These are phyloP conservation scores for Tromatobia lineatoria DNA, from an alignment of 2,888 invertebrate genomes.

Conservation along the genomic window DNA sequence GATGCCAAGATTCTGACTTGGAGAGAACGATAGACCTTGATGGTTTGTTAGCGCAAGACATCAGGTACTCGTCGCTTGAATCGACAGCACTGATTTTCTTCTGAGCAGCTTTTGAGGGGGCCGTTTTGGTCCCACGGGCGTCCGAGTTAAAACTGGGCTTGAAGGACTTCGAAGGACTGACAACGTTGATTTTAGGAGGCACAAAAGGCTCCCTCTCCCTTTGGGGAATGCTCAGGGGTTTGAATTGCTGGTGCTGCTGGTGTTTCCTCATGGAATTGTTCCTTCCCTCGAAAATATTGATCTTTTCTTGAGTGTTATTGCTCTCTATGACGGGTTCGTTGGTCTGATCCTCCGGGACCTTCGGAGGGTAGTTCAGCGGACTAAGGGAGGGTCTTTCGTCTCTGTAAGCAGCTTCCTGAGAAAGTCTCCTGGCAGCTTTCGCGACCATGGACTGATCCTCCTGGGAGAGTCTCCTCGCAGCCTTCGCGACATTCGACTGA, in stretches of 20 bases:
- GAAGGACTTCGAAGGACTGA: slow-evolving; percentile 71
- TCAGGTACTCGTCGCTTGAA: slow-evolving; percentile 83
- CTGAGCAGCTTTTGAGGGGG: background rate
- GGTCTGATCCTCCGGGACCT: slow-evolving; percentile 3
- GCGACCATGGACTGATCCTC: slow-evolving; percentile 60
- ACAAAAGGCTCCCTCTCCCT: slow-evolving; percentile 52
- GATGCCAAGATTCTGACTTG: slow-evolving; percentile 94
- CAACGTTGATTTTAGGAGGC: slow-evolving; percentile 73
- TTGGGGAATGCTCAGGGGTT: slow-evolving; percentile 74
- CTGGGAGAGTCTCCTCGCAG: background rate
- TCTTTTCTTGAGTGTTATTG: slow-evolving; percentile 78
- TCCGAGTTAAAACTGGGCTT: slow-evolving; percentile 59
- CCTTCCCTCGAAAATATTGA: slow-evolving; percentile 78
- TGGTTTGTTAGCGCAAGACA: slow-evolving; percentile 81
- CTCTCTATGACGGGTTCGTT: slow-evolving; percentile 70
- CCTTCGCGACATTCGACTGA: slow-evolving; percentile 43
- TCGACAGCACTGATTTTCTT: slow-evolving; percentile 74
- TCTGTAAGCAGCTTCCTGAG: slow-evolving; percentile 17
- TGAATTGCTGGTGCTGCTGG: slow-evolving; percentile 70
- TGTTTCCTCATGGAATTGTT: slow-evolving; percentile 65
- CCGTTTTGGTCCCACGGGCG: background rate
- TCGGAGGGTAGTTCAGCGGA: slow-evolving; percentile 7
- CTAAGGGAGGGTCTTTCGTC: slow-evolving; percentile 10
- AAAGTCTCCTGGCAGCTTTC: slow-evolving; percentile 19
- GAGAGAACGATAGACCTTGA: slow-evolving; percentile 84